Conservation (phyloP, 2,797 vertebrate genomes). For the Coregonus suidteri region DNA sequence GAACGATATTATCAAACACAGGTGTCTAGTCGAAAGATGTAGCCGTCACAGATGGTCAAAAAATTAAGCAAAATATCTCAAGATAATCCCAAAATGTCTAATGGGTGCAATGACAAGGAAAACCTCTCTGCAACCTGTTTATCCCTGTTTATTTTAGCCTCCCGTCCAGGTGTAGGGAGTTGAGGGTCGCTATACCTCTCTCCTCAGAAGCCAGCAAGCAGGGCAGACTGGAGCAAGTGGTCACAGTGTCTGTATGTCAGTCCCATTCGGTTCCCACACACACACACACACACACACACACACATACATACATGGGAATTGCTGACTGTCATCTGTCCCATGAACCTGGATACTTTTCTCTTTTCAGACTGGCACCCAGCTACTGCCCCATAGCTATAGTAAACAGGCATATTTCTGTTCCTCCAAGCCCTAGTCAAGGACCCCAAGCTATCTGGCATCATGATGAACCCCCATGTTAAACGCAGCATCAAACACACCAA, state of each 20-base stretch:
- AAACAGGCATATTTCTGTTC: no score
- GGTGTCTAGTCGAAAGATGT: background rate
- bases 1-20: background rate
- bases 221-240: slow-evolving; percentile 89
- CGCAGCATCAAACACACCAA: slow-evolving; percentile 84
- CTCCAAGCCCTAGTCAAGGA: slow-evolving; percentile 76
- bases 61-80: background rate
- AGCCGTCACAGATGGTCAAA: background rate
- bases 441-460: slow-evolving; percentile 81
- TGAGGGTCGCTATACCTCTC: slow-evolving; percentile 92
- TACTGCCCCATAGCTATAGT: no score
- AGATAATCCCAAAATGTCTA: background rate
- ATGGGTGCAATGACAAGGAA: background rate
- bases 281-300: background rate
- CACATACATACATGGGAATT: no score
- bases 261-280: slow-evolving; percentile 21
- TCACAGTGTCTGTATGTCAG: slow-evolving; percentile 81
- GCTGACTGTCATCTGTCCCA: no score
- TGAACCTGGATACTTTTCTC: no score
- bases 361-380: no score
- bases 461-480: slow-evolving; percentile 58
- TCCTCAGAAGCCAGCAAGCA: slow-evolving; percentile 95
- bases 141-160: slow-evolving; percentile 68
- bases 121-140: background rate
- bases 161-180: slow-evolving; percentile 91